Conservation (phyloP, 2,888 invertebrate species). For the Cotesia congregata region DNA sequence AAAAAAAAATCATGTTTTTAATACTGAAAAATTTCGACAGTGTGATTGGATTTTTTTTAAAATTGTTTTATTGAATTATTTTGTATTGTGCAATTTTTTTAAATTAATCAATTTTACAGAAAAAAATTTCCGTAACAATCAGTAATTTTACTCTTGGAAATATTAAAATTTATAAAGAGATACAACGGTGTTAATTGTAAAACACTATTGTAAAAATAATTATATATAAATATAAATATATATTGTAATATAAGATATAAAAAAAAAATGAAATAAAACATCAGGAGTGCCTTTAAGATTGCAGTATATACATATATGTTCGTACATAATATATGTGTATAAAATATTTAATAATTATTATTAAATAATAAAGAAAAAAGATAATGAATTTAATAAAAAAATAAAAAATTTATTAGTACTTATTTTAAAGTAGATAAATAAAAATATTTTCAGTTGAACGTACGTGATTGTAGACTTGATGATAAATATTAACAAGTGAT, state of each 20-base stretch:
- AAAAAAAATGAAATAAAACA: constrained; percentile 51
- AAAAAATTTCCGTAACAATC: not conserved
- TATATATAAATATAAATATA: constrained; percentile 32
- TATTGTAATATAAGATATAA: constrained; percentile 45
- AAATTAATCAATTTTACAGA: not conserved
- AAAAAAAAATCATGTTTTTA: not conserved
- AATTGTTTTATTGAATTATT: constrained; percentile 5
- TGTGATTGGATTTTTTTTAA: not conserved
- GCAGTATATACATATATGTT: constrained; percentile 63
- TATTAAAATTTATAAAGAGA: constrained; percentile 2
- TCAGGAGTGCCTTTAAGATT: constrained; percentile 70
- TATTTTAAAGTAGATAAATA: not conserved
- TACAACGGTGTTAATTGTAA: constrained; percentile 9
- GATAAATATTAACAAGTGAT: not conserved
- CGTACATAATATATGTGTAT: constrained; percentile 53
- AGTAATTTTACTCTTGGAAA: not conserved
- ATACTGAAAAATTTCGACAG: not conserved
- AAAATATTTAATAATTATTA: constrained; percentile 51
- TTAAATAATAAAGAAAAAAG: constrained; percentile 50
- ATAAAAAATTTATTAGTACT: not conserved
- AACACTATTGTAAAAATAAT: constrained; percentile 49
- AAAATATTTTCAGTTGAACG: constrained; percentile 17
- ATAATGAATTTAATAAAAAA: constrained; percentile 49
- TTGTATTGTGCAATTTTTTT: not conserved
- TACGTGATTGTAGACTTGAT: constrained; percentile 4